phyloP scores from a whole-genome alignment of 2,113 vertebrate genomes.

The Tragelaphus buxtoni region DNA sequence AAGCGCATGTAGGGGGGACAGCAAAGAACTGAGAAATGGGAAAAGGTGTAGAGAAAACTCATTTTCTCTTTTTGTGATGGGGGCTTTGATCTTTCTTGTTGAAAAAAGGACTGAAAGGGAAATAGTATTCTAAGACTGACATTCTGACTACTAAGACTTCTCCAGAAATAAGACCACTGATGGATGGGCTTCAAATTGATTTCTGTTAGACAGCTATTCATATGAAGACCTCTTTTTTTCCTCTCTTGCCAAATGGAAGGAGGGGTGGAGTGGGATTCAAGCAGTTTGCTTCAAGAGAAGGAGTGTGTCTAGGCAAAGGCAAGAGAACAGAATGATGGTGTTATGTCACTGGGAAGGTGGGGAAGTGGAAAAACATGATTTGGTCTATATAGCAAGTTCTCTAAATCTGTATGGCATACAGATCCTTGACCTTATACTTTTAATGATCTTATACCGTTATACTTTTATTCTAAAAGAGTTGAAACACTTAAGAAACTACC shows the following conservation, averaged over 20 bases:
- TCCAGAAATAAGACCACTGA: background rate
- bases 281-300: background rate
- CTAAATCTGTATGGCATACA: background rate
- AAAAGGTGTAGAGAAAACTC: background rate
- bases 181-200: background rate
- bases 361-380: background rate
- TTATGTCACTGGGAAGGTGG: background rate
- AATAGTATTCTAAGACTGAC: background rate
- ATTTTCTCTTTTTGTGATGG: background rate
- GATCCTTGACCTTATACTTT: background rate
- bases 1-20: background rate
- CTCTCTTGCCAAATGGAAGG: background rate
- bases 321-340: background rate
- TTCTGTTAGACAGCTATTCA: background rate
- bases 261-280: background rate
- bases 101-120: slow-evolving; percentile 5
- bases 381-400: slow-evolving; percentile 31
- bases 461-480: slow-evolving; percentile 31
- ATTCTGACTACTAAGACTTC: background rate
- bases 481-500: slow-evolving; percentile 10
- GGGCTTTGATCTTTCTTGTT: background rate
- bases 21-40: background rate
- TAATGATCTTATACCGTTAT: background rate
- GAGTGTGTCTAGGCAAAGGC: background rate
- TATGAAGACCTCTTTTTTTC: background rate